Evolutionary conservation across 2,113 vertebrate species (phyloP), one percentile per base, ranked within the genome.

Genomic region (Dunckerocampus dactyliophorus): DNA sequence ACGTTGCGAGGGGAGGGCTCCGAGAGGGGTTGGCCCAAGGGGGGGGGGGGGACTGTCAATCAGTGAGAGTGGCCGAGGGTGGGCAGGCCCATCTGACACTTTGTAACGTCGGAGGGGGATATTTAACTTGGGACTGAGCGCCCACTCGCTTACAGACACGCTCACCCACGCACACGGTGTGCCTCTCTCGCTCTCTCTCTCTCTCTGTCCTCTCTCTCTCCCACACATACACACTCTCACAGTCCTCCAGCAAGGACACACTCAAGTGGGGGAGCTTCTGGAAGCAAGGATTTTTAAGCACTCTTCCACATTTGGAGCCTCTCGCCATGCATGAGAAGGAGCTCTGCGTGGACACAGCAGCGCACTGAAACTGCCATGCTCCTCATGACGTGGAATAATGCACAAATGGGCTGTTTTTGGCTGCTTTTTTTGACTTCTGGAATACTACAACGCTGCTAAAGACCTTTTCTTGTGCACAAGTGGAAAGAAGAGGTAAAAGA

Each of bases 121-220:
- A 93, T 93, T 94, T 94, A 94, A 92, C 90, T 92, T 92, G 90
- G 89, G 91, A 89, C 77, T 81, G 86, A 85, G 89, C 77, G 76
- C 69, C 80, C 54, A 79, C 85, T 89, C 85, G 81, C 82, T 86
- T 20, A 73, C 87, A 89, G 88, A 89, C 85, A 85, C 88, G 85
- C 89, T 87, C 88, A 85, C 82, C 85, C 85, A 84, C 89, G 89
- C 82, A 86, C 86, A 83, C 88, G 88, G 90, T 83, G 88, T 84
- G 89, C 87, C 83, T 72, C 84, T 85, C 74, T 77, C 83, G 73
- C 77, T 72, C 78, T 11, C n/a, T 3, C 31, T 6, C 17, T 13
- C 37, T 16, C 53, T 20, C 31, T 6, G 11, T 39, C 54, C 31
- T 6, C 17, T 39, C 54, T 42, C 53, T 14, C 53, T 15, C 54